Percentiles rank a stretch among this genome's conserved stretches.
phyloP scores from a whole-genome alignment of 1,140 invertebrate genomes.

The Macrobrachium rosenbergii region DNA sequence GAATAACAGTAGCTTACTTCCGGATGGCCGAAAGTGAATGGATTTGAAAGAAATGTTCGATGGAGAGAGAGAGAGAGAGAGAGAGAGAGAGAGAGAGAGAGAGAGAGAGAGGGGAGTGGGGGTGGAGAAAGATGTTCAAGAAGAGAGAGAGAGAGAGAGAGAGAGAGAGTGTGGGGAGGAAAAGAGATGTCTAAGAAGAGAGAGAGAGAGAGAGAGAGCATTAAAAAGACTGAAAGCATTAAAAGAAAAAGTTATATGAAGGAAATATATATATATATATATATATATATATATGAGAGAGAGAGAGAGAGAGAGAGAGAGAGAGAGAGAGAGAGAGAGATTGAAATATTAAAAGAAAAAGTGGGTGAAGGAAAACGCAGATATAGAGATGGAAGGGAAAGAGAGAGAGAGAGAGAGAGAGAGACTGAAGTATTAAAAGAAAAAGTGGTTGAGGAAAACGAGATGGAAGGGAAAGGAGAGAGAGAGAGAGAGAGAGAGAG shows the following conservation, averaged over 20 bases:
- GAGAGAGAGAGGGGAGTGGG: not conserved
- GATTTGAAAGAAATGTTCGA: not conserved
- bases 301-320: too few relatives aligned
- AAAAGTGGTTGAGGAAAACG: not conserved
- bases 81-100: not conserved
- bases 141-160: slow-evolving; percentile 2
- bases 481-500: not conserved
- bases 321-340: too few relatives aligned
- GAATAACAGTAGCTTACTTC: too few relatives aligned
- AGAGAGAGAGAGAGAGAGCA: not conserved
- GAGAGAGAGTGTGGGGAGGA: not conserved
- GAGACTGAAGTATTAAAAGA: not conserved
- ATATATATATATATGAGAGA: too few relatives aligned
- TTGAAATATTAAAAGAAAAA: not conserved
- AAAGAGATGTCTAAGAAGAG: not conserved
- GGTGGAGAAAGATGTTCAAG: too few relatives aligned
- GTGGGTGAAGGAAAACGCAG: not conserved
- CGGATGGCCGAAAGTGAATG: not conserved
- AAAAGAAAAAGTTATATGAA: not conserved
- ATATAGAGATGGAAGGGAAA: not conserved
- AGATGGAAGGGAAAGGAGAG: not conserved
- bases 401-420: slow-evolving; percentile 1
- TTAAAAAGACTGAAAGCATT: not conserved
- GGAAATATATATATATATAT: too few relatives aligned
- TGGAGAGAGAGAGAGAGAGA: not conserved